Base-by-base conservation (phyloP, 2,888 invertebrate species). In the Ophion obscuratus region DNA sequence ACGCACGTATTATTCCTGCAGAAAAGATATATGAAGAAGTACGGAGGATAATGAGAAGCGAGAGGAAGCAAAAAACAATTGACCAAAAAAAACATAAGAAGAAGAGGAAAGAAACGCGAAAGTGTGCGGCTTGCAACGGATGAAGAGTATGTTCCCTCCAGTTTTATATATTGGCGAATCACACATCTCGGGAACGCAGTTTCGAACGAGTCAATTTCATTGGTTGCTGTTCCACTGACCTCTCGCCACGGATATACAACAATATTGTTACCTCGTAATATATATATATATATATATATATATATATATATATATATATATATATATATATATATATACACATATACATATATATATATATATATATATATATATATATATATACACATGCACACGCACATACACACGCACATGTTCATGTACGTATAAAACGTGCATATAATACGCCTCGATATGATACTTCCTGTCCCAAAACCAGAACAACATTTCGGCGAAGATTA, bases 211-310 rank as follows among this genome's bases (percentile, higher is more conserved):
- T 87, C 84, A 84, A 87, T 87, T 85, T 87, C 79, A 85, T 87
- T 84, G 79, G 82, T 76, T 40, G 76, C 76, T 85, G 87, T 85
- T 87, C 87, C 87, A 87, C 87, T 87, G 87, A 87, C 87, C 87
- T 87, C 82, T 80, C 82, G 85, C 83, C 59, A 77, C 77, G 83
- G 77, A 80, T 77, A 83, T 83, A 64, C 76, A 11, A 80, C 73
- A 86, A 81, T 77, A 83, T 86, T 76, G 76, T 76, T 76, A 20
- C 47, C 53, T 76, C 17, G 67, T 66, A 1, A 61, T 40, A 64
- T 27, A 70, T 47, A 47, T n/a, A n/a, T 17, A 73, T 31, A 61
- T 44, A 40, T 53, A 17, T 40, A 40, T 40, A 40, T 9, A 40
- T 9, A 40, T 7, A 64, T 24, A 67, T 40, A 47, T 31, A 31